Evolutionary conservation across 2,797 vertebrate genomes (phyloP).

Genomic region (Brachyrhaphis roseni): DNA sequence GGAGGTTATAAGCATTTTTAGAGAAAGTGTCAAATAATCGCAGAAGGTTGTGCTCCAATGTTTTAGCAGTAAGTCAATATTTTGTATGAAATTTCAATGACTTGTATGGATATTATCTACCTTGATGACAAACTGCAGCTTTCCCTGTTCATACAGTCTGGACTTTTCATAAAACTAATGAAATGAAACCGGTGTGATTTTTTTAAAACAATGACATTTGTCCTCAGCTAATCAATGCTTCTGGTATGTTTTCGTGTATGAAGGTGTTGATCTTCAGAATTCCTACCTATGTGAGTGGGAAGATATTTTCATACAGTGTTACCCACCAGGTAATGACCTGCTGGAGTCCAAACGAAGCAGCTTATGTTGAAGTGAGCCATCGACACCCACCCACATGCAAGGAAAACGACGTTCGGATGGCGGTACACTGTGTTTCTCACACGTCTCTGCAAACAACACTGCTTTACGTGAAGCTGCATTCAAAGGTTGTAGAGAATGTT

Average conservation of each 20-base stretch:
- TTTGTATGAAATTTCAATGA: neutral
- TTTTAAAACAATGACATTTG: neutral
- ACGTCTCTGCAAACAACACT: slow-evolving; percentile 18
- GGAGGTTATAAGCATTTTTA: no score
- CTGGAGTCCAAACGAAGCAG: neutral
- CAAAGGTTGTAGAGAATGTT: neutral
- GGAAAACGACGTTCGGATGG: neutral
- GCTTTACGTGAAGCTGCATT: neutral
- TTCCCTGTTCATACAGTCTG: neutral
- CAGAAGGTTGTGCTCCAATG: no score
- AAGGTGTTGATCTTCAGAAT: neutral
- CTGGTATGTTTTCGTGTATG: neutral
- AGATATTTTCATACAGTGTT: neutral
- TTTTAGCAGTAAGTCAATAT: no score
- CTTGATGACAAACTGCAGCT: neutral
- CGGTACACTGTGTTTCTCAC: neutral
- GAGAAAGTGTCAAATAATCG: no score
- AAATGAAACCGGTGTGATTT: neutral
- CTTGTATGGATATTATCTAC: neutral
- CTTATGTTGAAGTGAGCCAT: neutral
- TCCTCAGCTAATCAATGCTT: neutral
- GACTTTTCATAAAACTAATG: neutral
- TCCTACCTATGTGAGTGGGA: neutral
- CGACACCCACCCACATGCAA: neutral
- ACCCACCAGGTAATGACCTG: neutral